Percentiles rank a stretch among this genome's conserved stretches.
These are phyloP conservation scores for Protobothrops mucrosquamatus DNA, from an alignment of 2,113 vertebrate species.

Conservation along the genomic window DNA sequence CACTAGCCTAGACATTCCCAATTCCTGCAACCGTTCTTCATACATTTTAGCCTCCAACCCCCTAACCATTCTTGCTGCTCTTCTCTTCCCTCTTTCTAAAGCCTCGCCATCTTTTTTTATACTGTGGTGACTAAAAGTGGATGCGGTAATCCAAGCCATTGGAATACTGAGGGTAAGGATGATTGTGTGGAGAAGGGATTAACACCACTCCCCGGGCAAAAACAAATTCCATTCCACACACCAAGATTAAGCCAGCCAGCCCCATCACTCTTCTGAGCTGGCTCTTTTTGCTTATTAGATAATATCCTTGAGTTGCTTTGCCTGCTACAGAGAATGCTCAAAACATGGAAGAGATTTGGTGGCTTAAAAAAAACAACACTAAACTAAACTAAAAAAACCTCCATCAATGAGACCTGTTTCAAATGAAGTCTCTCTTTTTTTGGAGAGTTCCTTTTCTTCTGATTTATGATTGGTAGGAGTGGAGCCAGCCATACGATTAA, in stretches of 20 bases:
- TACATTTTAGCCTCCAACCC: background rate
- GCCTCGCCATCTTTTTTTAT: no score
- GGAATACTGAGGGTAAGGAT: background rate
- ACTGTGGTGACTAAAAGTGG: background rate
- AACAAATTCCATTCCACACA: background rate
- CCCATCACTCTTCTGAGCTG: background rate
- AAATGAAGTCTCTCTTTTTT: background rate
- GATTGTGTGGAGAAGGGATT: background rate
- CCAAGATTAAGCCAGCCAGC: background rate
- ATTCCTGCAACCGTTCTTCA: no score
- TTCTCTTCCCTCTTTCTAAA: background rate
- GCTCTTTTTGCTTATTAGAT: background rate
- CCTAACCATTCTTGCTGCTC: background rate
- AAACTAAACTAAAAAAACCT: background rate
- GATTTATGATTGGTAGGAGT: background rate
- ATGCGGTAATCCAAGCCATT: background rate
- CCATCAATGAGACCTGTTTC: background rate
- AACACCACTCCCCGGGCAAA: background rate
- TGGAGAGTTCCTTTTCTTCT: background rate
- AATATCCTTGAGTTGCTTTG: background rate
- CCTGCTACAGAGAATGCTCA: background rate
- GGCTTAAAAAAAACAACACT: background rate
- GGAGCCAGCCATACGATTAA: background rate
- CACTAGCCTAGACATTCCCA: no score
- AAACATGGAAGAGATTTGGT: background rate